Conservation (phyloP, 1,140 invertebrate genomes). For the Aricia agestis region DNA sequence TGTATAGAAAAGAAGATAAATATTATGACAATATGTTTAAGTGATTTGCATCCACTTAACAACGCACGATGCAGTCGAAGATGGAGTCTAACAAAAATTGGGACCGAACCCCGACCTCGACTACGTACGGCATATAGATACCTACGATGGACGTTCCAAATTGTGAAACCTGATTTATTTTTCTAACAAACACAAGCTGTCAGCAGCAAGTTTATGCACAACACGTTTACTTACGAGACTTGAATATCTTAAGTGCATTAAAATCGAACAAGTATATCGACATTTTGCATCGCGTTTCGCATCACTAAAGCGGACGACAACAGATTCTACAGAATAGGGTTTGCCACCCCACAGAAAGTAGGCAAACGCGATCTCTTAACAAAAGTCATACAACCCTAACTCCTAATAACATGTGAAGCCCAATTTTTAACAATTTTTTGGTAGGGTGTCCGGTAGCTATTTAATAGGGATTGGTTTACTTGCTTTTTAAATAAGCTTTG, state of each 20-base stretch:
- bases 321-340: slow-evolving; percentile 50
- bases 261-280: slow-evolving; percentile 5
- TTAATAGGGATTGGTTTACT: slow-evolving; percentile 56
- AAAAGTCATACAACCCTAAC: slow-evolving; percentile 57
- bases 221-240: no score
- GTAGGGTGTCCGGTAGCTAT: slow-evolving; percentile 53
- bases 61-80: no score
- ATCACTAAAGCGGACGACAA: slow-evolving; percentile 30
- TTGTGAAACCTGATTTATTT: background rate
- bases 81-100: no score
- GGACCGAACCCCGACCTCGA: no score
- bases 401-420: slow-evolving; percentile 47
- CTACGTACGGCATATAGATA: no score
- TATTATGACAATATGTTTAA: no score
- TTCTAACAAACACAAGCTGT: background rate
- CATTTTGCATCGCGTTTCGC: background rate
- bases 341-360: slow-evolving; percentile 43
- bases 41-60: no score
- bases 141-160: no score
- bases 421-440: slow-evolving; percentile 35
- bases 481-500: slow-evolving; percentile 41
- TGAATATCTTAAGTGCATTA: background rate
- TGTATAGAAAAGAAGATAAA: no score
- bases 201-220: no score
- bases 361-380: slow-evolving; percentile 45